Base-by-base conservation (phyloP, 2,888 invertebrate species). In the Heliconius erato region DNA sequence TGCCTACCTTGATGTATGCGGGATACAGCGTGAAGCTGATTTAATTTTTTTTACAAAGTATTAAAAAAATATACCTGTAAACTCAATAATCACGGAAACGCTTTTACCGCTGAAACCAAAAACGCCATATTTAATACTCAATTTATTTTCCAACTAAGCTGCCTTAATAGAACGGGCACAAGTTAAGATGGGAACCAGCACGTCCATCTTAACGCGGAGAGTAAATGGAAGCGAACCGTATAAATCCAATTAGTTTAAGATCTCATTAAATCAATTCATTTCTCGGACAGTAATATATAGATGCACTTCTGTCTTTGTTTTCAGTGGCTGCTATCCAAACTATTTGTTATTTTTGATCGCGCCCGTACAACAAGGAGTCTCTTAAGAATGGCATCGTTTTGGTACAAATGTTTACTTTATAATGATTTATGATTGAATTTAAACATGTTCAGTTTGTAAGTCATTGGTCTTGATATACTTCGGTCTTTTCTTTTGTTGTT, bases 241-340 rank as follows among this genome's bases (percentile, higher is more conserved):
- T 91, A 92, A 92, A 93, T 94, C 92, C 92, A 95, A 95, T 95
- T 95, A 94, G 91, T 92, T 94, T 93, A 94, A 93, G 92, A 92
- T 93, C 91, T 92, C 92, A 92, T 92, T 95, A 94, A 95, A 95
- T 95, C 95, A 94, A 94, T 94, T 94, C 92, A 92, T 92, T 92
- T 89, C 91, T 89, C 87, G 88, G 94, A 94, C 94, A 94, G 93
- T 93, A 92, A 94, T 90, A 91, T 93, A 94, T 92, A 89, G 92
- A 88, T 88, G 89, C 89, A 88, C 89, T 88, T 89, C 89, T 86
- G 89, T 92, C 92, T 94, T 94, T 95, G 94, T 94, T 93, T 93
- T 91, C 91, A 88, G 92, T 94, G 95, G 94, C 94, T 91, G 88
- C 89, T 88, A 91, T 94, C 94, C 95, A 95, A 94, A 92, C 94